Evolutionary conservation across 2,113 vertebrate species (phyloP).

Genomic region (Colius striatus): DNA sequence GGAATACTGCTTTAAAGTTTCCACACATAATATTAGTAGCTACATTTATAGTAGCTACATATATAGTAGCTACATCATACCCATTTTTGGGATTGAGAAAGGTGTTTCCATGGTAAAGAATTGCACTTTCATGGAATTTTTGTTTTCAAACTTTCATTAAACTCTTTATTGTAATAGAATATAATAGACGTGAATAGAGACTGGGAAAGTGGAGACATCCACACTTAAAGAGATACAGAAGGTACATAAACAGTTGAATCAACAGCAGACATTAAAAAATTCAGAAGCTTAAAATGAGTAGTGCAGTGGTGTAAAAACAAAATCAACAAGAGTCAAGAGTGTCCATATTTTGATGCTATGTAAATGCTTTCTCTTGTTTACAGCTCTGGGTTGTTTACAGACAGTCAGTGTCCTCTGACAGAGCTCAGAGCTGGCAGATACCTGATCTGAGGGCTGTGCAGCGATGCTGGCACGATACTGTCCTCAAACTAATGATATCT

Average conservation of each 20-base stretch:
- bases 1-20: not conserved
- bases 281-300: not conserved
- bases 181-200: not conserved
- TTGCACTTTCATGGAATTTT: not conserved
- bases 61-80: too few relatives aligned
- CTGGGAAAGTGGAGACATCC: not conserved
- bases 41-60: too few relatives aligned
- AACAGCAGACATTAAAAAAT: slow-evolving; percentile 2
- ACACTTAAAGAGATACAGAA: not conserved
- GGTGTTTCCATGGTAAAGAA: not conserved
- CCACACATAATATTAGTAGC: too few relatives aligned
- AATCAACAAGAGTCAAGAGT: not conserved
- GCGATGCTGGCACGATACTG: rapidly evolving
- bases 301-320: not conserved
- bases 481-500: not conserved
- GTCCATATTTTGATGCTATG: not conserved
- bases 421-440: not conserved
- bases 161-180: not conserved
- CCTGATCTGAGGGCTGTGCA: not conserved
- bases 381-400: slow-evolving; percentile 18
- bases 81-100: not conserved
- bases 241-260: not conserved
- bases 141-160: not conserved
- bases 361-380: not conserved
- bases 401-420: not conserved